phyloP scores from a whole-genome alignment of 2,797 vertebrate genomes.

The Taeniopygia guttata region DNA sequence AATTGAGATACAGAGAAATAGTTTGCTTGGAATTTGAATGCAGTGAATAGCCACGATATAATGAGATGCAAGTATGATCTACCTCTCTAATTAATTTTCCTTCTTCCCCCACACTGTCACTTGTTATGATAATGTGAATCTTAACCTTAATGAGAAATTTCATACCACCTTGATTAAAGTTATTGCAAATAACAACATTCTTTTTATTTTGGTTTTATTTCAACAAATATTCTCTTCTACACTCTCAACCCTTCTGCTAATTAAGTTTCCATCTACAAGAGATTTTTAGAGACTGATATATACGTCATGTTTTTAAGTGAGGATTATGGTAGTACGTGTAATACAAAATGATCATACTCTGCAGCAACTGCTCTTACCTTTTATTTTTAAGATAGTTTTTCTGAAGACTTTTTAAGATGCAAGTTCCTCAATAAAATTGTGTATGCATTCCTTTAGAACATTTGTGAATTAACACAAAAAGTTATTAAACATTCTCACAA shows the following conservation, averaged over 20 bases:
- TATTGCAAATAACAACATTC: not conserved
- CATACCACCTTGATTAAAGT: conserved; percentile 11
- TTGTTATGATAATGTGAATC: conserved; percentile 22
- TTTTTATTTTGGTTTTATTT: not conserved
- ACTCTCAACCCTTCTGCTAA: not conserved
- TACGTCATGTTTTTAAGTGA: conserved; percentile 30
- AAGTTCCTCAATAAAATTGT: not conserved
- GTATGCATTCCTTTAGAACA: not conserved
- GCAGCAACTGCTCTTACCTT: not conserved
- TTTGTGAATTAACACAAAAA: not conserved
- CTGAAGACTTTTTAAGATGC: not conserved
- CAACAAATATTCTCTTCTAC: not conserved
- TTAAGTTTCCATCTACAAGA: not conserved
- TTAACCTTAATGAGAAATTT: conserved; percentile 26
- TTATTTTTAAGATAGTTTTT: not conserved
- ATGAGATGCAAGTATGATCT: not conserved
- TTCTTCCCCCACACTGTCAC: not conserved
- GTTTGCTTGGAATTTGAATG: not conserved
- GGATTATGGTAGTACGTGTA: not conserved
- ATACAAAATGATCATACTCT: not conserved
- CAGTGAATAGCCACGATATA: not conserved
- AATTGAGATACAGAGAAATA: not conserved
- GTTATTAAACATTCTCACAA: not conserved
- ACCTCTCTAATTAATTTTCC: conserved; percentile 15
- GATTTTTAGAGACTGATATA: conserved; percentile 21